phyloP scores from a whole-genome alignment of 2,113 vertebrate species.

The Clarias magur region DNA sequence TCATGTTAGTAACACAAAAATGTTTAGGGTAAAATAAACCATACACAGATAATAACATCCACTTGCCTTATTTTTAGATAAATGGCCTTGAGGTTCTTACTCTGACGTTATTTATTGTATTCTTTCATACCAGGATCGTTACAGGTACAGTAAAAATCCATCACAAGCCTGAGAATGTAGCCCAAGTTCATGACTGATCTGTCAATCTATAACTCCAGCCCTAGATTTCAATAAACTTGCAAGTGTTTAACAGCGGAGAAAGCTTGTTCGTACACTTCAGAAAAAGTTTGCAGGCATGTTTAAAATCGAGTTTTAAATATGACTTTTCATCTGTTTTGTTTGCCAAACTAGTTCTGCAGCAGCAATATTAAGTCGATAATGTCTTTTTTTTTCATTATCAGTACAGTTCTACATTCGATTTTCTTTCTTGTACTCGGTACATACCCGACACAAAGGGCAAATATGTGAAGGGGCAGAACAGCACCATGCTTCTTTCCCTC shows the following conservation, averaged over 20 bases:
- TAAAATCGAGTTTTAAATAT: constrained; percentile 38
- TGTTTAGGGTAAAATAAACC: neutral
- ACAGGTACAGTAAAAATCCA: neutral
- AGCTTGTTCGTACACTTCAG: constrained; percentile 11
- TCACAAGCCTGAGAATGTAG: constrained; percentile 17
- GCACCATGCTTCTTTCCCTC: constrained; percentile 49
- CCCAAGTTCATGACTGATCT: constrained; percentile 22
- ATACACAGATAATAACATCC: neutral
- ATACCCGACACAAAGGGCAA: constrained; percentile 51
- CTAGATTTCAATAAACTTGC: constrained; percentile 32
- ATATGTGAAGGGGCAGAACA: constrained; percentile 54
- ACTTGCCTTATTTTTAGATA: neutral
- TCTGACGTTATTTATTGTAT: neutral
- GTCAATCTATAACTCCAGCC: constrained; percentile 22
- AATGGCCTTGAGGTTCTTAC: neutral
- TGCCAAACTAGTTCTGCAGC: constrained; percentile 35
- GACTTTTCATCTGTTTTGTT: constrained; percentile 37
- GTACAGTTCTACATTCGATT: constrained; percentile 60
- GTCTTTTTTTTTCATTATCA: constrained; percentile 40
- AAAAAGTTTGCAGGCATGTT: constrained; percentile 34
- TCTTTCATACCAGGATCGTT: constrained; percentile 6
- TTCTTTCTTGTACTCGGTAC: constrained; percentile 56
- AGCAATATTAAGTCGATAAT: constrained; percentile 43
- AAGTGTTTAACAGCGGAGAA: constrained; percentile 35
- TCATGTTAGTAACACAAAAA: neutral